phyloP scores from a whole-genome alignment of 1,140 invertebrate species.

The Panulirus ornatus region DNA sequence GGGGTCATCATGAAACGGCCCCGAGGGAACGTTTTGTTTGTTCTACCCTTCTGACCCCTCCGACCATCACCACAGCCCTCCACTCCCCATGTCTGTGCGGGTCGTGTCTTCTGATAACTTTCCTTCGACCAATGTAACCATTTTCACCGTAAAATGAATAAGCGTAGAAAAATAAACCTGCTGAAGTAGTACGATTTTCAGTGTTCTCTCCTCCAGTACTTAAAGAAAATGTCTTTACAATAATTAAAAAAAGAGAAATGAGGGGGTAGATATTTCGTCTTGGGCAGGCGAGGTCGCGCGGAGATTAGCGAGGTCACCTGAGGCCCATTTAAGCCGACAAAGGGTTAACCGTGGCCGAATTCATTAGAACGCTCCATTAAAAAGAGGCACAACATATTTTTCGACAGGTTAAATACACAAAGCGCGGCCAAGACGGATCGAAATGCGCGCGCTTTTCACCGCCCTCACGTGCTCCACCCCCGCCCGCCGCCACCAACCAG shows the following conservation, averaged over 20 bases:
- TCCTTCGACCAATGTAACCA: too few relatives aligned
- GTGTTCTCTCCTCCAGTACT: too few relatives aligned
- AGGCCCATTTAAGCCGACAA: neutral
- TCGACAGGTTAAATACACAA: constrained; percentile 37
- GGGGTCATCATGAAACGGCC: neutral
- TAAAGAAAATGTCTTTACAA: too few relatives aligned
- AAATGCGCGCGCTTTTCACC: constrained; percentile 37
- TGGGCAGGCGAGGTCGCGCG: too few relatives aligned
- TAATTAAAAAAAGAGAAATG: too few relatives aligned
- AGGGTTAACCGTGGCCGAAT: constrained; percentile 25
- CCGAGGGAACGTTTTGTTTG: neutral
- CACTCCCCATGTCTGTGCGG: too few relatives aligned
- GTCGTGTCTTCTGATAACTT: too few relatives aligned
- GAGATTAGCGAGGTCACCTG: constrained; percentile 6
- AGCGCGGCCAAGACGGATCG: constrained; percentile 25
- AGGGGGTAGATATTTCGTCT: too few relatives aligned
- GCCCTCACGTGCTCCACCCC: constrained; percentile 12
- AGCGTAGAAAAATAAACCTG: too few relatives aligned
- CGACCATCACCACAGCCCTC: neutral
- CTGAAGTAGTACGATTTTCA: too few relatives aligned
- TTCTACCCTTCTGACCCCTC: neutral
- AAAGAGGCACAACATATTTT: constrained; percentile 54
- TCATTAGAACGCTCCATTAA: constrained; percentile 44
- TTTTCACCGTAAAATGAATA: too few relatives aligned
- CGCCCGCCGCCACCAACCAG: too few relatives aligned